Evolutionary conservation across 2,797 vertebrate species (phyloP).

Genomic region (Pygocentrus nattereri): DNA sequence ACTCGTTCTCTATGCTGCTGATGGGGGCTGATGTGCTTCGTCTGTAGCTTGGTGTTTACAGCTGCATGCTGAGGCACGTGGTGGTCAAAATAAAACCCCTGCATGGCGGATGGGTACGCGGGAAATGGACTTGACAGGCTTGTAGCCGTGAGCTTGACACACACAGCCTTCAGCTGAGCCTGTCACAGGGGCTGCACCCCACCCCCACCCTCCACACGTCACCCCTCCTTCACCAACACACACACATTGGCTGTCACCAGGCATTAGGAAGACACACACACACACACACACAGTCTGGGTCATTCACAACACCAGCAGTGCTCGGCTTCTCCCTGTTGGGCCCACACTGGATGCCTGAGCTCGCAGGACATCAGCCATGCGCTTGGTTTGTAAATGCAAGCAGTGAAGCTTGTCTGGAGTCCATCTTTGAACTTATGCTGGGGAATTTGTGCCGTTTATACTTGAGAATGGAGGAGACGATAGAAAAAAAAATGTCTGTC

Average conservation of each 20-base stretch:
- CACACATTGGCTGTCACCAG: constrained; percentile 50
- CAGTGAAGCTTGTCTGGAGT: not conserved
- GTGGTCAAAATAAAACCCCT: constrained; percentile 57
- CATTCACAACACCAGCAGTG: constrained; percentile 37
- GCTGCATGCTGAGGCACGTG: constrained; percentile 51
- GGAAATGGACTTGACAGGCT: constrained; percentile 72
- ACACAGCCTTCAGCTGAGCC: constrained; percentile 55
- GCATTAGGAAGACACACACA: constrained; percentile 46
- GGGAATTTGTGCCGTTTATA: constrained; percentile 11
- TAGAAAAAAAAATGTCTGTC: not conserved
- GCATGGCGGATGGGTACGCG: constrained; percentile 52
- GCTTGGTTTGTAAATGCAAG: constrained; percentile 21
- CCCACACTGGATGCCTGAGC: constrained; percentile 1
- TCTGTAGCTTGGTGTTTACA: constrained; percentile 30
- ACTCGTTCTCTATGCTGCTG: not conserved
- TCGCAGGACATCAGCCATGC: constrained; percentile 26
- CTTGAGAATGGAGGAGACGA: constrained; percentile 1
- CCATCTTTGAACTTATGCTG: constrained; percentile 3
- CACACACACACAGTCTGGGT: constrained; percentile 19
- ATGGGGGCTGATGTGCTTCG: constrained; percentile 45
- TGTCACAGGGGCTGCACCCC: constrained; percentile 54
- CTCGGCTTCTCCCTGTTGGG: constrained; percentile 31
- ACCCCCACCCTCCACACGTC: constrained; percentile 51
- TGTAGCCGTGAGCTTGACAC: constrained; percentile 57
- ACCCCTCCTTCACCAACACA: constrained; percentile 41